Conservation (phyloP, 2,888 invertebrate species). For the Agriopis marginaria region DNA sequence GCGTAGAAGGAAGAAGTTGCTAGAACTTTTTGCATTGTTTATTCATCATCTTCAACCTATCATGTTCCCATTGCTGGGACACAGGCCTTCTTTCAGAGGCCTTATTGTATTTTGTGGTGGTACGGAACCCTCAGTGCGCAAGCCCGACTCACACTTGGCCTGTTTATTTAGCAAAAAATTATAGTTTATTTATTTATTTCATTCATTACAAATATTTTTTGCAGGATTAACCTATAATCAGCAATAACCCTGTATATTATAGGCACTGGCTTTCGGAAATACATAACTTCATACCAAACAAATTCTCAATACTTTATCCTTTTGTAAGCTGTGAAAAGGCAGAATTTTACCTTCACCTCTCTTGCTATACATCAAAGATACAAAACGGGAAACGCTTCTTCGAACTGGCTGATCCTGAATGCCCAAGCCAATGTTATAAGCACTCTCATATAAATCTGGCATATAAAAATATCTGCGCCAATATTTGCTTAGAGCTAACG, state of each 20-base stretch:
- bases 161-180: too few relatives aligned
- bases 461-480: slow-evolving; percentile 23
- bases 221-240: too few relatives aligned
- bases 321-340: background rate
- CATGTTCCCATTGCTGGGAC: too few relatives aligned
- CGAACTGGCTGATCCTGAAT: background rate
- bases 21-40: background rate
- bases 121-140: too few relatives aligned
- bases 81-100: too few relatives aligned
- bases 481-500: too few relatives aligned
- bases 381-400: slow-evolving; percentile 1
- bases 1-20: background rate
- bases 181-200: too few relatives aligned
- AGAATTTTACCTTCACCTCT: slow-evolving; percentile 1
- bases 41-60: background rate
- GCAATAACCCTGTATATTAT: background rate
- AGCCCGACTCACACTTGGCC: too few relatives aligned
- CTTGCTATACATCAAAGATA: background rate
- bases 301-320: background rate
- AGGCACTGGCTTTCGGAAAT: background rate
- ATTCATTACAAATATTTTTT: too few relatives aligned
- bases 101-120: too few relatives aligned
- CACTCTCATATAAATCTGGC: slow-evolving; percentile 10
- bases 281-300: background rate
- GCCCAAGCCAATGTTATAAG: background rate